Conservation (phyloP, 2,888 invertebrate species). For the Merodon equestris region DNA sequence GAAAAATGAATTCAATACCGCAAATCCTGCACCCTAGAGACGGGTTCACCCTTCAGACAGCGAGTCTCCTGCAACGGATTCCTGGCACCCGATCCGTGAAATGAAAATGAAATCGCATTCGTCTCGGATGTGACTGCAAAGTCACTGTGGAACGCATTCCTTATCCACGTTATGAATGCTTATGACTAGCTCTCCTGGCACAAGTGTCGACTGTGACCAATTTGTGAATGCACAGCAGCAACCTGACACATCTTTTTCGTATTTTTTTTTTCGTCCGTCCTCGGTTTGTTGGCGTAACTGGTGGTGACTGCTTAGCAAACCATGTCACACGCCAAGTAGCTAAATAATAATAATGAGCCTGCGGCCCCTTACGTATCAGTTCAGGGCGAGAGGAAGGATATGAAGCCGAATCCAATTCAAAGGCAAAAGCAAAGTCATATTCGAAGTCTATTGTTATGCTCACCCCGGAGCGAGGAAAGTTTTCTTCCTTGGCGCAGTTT, state of each 20-base stretch:
- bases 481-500: too few relatives aligned
- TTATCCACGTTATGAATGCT: conserved; percentile 54
- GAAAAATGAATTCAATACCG: conserved; percentile 44
- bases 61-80: conserved; percentile 45
- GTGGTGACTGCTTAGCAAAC: conserved; percentile 52
- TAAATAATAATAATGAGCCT: conserved; percentile 67
- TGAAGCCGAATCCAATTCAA: not conserved
- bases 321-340: conserved; percentile 63
- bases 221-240: conserved; percentile 41
- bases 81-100: conserved; percentile 67
- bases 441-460: conserved; percentile 36
- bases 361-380: not conserved
- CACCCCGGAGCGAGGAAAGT: conserved; percentile 33
- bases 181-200: conserved; percentile 43
- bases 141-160: conserved; percentile 62
- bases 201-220: conserved; percentile 43
- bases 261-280: not conserved
- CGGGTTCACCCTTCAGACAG: conserved; percentile 4
- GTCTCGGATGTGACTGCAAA: conserved; percentile 59
- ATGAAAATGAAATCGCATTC: conserved; percentile 67
- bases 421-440: not conserved
- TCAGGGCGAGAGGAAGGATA: too few relatives aligned
- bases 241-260: conserved; percentile 32
- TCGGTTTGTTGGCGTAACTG: conserved; percentile 2
- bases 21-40: conserved; percentile 29